Base-by-base conservation (phyloP, 1,140 invertebrate genomes). In the Chelonus insularis region DNA sequence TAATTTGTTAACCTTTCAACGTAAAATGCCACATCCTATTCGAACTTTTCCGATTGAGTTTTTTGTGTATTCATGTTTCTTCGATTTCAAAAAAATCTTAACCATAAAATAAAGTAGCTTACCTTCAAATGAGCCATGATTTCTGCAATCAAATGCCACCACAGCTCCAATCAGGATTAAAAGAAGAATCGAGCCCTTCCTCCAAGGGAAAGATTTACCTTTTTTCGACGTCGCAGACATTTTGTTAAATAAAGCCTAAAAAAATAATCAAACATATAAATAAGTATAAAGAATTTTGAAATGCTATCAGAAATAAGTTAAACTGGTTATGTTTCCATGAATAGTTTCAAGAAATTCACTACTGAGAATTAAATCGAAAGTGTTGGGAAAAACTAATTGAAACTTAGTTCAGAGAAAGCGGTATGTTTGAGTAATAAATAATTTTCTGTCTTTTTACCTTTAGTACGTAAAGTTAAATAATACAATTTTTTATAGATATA, bases 71-170 rank as follows among this genome's bases (percentile, higher is more conserved):
- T n/a, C n/a, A n/a, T n/a, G n/a, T n/a, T n/a, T n/a, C n/a, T n/a
- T n/a, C n/a, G n/a, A n/a, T n/a, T n/a, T n/a, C n/a, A n/a, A n/a
- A n/a, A n/a, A n/a, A n/a, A n/a, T n/a, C n/a, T n/a, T n/a, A n/a
- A n/a, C n/a, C n/a, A n/a, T n/a, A n/a, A n/a, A n/a, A n/a, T n/a
- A n/a, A n/a, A n/a, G n/a, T n/a, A n/a, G n/a, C n/a, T 69, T 71
- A 83, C 81, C 73, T 67, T 79, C 69, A 39, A 81, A 73, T 14
- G 74, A 75, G 11, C 76, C 78, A 60, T 82, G 73, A 45, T 72
- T 77, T 2, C 74, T 72, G 48, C 68, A 72, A 60, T 83, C 81
- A 60, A 74, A 78, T 12, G 73, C 62, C 56, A 82, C 25, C 12
- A 81, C 56, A 36, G 66, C 68, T 48, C 71, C 68, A 55, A 79